These are phyloP conservation scores for Acyrthosiphon pisum DNA, from an alignment of 1,140 invertebrate species.

Conservation along the genomic window DNA sequence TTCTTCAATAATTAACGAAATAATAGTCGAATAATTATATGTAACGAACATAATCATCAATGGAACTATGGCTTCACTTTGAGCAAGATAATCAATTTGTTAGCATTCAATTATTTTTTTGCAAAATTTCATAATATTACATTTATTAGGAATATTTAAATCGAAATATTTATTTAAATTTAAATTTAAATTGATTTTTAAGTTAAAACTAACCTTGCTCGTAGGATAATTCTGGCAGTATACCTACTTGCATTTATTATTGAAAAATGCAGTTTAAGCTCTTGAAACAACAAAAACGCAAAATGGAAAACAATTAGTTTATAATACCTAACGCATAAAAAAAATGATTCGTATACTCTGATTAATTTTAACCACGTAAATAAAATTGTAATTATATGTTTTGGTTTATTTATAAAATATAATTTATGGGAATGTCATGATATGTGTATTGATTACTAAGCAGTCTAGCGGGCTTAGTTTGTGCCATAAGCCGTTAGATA, in stretches of 20 bases:
- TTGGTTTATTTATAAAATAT: background rate
- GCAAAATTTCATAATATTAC: background rate
- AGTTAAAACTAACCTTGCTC: background rate
- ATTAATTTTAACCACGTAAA: background rate
- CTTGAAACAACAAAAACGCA: background rate
- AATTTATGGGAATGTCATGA: background rate
- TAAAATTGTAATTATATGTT: slow-evolving; percentile 3
- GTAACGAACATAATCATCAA: background rate
- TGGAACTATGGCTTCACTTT: background rate
- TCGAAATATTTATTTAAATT: background rate
- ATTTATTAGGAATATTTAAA: background rate
- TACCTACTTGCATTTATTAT: background rate
- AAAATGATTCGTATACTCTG: background rate
- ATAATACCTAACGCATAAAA: background rate
- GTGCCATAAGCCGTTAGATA: background rate
- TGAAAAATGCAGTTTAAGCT: background rate
- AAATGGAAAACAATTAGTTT: background rate
- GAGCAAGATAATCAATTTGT: background rate
- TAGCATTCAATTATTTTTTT: background rate
- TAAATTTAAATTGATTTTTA: background rate
- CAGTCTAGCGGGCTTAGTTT: background rate
- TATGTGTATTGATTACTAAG: background rate
- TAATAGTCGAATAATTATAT: background rate
- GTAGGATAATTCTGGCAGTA: background rate
- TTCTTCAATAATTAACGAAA: background rate